phyloP scores from a whole-genome alignment of 92 coral and sea anemone species.

The Metridium senile region DNA sequence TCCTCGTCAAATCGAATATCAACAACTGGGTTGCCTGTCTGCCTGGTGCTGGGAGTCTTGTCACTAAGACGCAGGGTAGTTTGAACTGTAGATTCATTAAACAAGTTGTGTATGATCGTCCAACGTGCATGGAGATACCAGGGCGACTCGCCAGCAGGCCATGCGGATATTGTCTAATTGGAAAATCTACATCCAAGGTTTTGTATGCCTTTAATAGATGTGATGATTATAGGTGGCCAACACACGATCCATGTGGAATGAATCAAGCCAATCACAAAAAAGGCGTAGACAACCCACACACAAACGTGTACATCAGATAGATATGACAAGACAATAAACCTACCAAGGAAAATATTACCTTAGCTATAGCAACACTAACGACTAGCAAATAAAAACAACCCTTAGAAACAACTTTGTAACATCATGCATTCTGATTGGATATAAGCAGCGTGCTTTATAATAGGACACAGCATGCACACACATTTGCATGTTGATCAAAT shows the following conservation, averaged over 20 bases:
- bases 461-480: too few relatives aligned
- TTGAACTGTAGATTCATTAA: conserved; percentile 31
- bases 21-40: conserved; percentile 51
- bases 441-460: too few relatives aligned
- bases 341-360: background rate
- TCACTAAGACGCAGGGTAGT: conserved; percentile 20
- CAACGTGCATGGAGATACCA: background rate
- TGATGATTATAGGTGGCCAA: background rate
- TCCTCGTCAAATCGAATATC: conserved; percentile 52
- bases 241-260: conserved; percentile 38
- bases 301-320: conserved; percentile 28
- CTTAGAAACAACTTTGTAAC: too few relatives aligned
- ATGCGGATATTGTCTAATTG: background rate
- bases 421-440: too few relatives aligned
- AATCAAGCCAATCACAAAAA: conserved; percentile 17
- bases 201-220: conserved; percentile 8
- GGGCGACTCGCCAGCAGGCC: background rate
- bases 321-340: too few relatives aligned
- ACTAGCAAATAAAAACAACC: background rate
- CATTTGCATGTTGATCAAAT: too few relatives aligned
- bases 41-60: conserved; percentile 36
- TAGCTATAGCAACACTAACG: background rate
- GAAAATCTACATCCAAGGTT: background rate
- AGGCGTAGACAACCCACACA: conserved; percentile 24
- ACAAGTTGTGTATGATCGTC: background rate